These are phyloP conservation scores for Operophtera brumata DNA, from an alignment of 2,888 invertebrate species.

Conservation along the genomic window DNA sequence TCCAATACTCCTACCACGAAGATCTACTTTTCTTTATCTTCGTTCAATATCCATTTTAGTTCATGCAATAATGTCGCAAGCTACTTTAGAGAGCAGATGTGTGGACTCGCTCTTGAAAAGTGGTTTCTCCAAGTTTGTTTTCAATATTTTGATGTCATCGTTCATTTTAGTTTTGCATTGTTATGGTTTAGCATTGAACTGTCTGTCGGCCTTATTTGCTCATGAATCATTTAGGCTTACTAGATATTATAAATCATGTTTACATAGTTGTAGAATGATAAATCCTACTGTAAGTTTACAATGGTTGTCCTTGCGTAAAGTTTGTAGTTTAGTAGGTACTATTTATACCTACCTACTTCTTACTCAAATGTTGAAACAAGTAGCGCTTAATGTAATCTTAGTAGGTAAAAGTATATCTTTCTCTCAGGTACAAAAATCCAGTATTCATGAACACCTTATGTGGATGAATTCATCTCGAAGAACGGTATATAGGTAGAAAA, in stretches of 20 bases:
- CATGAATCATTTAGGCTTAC: constrained; percentile 31
- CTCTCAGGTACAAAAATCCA: no score
- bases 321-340: background rate
- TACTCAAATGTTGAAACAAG: background rate
- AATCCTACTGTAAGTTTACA: background rate
- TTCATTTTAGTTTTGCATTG: constrained; percentile 30
- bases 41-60: constrained; percentile 21
- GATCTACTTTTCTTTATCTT: constrained; percentile 19
- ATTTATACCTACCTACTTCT: background rate
- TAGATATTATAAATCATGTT: constrained; percentile 10
- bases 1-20: constrained; percentile 19
- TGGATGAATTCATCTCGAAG: no score
- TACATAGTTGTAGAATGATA: background rate
- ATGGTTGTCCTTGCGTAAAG: background rate
- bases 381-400: background rate
- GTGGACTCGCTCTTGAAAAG: constrained; percentile 17
- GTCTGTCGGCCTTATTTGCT: constrained; percentile 15
- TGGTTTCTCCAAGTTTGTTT: constrained; percentile 26
- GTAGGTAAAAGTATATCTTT: no score
- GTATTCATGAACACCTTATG: no score
- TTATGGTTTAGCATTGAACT: constrained; percentile 33
- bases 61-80: constrained; percentile 22
- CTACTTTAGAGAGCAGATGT: constrained; percentile 20
- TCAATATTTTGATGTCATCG: constrained; percentile 34
- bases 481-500: no score